A percentile compares a stretch with the other conserved stretches of the same genome.
Conservation (phyloP, 1,140 invertebrate species). For the Macrosteles quadrilineatus region DNA sequence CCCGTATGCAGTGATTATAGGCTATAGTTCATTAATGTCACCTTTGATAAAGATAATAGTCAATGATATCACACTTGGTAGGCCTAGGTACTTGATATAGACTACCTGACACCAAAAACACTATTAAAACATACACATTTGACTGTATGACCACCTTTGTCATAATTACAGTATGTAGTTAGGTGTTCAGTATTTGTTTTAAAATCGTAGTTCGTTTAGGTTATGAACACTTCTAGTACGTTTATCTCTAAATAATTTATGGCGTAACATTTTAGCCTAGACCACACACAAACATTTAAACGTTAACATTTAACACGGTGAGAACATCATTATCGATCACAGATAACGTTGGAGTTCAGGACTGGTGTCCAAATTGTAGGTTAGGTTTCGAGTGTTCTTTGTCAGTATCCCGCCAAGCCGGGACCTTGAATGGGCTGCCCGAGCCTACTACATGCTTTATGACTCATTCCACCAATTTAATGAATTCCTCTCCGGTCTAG, state of each 20-base stretch:
- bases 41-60: neutral
- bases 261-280: too few species aligned
- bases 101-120: neutral
- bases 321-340: too few species aligned
- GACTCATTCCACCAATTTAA: constrained; percentile 14
- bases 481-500: neutral
- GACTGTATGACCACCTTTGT: neutral
- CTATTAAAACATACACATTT: neutral
- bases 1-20: neutral
- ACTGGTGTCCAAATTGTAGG: too few species aligned
- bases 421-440: neutral
- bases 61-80: neutral
- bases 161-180: neutral
- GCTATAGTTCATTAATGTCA: neutral
- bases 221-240: too few species aligned
- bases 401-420: too few species aligned
- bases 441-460: neutral
- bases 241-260: too few species aligned
- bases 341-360: too few species aligned
- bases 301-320: too few species aligned
- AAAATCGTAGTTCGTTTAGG: too few species aligned
- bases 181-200: too few species aligned
- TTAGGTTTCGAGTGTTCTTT: too few species aligned
- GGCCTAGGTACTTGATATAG: neutral
- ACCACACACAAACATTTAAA: too few species aligned